These are phyloP conservation scores for Conops quadrifasciatus DNA, from an alignment of 2,888 invertebrate genomes.

Conservation along the genomic window DNA sequence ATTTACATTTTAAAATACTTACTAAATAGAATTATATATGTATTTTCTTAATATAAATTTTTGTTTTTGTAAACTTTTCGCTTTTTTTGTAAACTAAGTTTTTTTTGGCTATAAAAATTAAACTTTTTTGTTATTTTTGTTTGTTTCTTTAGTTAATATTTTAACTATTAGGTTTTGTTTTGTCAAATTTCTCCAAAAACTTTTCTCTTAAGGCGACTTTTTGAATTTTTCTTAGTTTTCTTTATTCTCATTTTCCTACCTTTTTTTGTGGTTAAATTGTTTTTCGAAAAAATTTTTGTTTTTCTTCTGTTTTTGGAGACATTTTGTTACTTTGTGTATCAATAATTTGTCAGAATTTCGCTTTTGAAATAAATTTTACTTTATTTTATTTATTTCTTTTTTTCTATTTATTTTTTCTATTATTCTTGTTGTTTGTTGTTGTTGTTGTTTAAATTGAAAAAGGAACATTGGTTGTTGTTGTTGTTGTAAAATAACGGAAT, in stretches of 20 bases:
- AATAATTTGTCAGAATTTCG: neutral
- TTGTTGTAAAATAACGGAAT: neutral
- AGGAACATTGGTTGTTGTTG: constrained; percentile 15
- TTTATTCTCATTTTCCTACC: constrained; percentile 4
- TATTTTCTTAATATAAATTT: neutral
- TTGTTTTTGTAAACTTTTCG: constrained; percentile 20
- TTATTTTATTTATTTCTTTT: neutral
- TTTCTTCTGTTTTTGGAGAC: neutral
- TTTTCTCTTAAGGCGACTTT: constrained; percentile 32
- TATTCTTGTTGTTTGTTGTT: constrained; percentile 8
- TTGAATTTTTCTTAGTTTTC: neutral
- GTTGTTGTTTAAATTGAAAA: constrained; percentile 8
- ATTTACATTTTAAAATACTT: constrained; percentile 13
- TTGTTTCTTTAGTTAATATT: constrained; percentile 2
- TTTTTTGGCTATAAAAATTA: constrained; percentile 64
- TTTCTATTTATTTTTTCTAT: neutral
- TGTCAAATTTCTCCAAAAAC: constrained; percentile 21
- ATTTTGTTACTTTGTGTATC: neutral
- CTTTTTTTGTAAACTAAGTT: constrained; percentile 41
- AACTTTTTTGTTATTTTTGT: constrained; percentile 27
- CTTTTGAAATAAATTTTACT: neutral
- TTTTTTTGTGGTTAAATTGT: constrained; percentile 11
- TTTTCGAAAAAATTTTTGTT: neutral
- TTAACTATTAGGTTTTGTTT: neutral
- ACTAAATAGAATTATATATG: neutral